These are phyloP conservation scores for Synaphobranchus kaupii DNA, from an alignment of 2,797 vertebrate species.

Conservation along the genomic window DNA sequence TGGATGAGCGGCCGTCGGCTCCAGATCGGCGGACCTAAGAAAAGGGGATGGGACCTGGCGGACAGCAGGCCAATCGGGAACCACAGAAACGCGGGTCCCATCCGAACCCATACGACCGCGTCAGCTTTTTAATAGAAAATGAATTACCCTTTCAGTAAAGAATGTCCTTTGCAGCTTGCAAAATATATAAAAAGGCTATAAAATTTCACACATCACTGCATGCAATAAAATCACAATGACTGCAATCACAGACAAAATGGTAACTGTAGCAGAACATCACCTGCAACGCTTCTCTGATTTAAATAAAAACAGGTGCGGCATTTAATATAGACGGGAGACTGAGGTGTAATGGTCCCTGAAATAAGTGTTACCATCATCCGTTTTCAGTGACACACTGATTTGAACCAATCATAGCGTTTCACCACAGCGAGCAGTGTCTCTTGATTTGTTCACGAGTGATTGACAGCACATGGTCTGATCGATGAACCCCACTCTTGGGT, in stretches of 20 bases:
- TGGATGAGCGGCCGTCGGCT: slow-evolving; percentile 13
- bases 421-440: not conserved
- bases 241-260: slow-evolving; percentile 31
- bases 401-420: not conserved
- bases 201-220: slow-evolving; percentile 55
- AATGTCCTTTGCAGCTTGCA: slow-evolving; percentile 83
- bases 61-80: slow-evolving; percentile 44
- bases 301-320: not conserved
- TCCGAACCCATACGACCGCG: slow-evolving; percentile 47
- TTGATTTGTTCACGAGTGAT: not conserved
- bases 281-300: not conserved
- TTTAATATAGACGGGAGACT: not conserved
- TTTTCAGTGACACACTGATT: not conserved
- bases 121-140: slow-evolving; percentile 55
- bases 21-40: slow-evolving; percentile 30
- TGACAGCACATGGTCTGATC: not conserved
- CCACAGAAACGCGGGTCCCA: slow-evolving; percentile 46
- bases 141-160: slow-evolving; percentile 79
- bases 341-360: not conserved
- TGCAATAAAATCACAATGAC: slow-evolving; percentile 51
- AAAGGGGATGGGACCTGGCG: slow-evolving; percentile 50
- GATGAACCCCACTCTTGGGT: not conserved
- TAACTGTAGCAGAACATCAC: not conserved
- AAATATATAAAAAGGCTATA: slow-evolving; percentile 73
- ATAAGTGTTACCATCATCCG: not conserved